Conservation (phyloP, 1,140 invertebrate genomes). For the Micrasema minimum region DNA sequence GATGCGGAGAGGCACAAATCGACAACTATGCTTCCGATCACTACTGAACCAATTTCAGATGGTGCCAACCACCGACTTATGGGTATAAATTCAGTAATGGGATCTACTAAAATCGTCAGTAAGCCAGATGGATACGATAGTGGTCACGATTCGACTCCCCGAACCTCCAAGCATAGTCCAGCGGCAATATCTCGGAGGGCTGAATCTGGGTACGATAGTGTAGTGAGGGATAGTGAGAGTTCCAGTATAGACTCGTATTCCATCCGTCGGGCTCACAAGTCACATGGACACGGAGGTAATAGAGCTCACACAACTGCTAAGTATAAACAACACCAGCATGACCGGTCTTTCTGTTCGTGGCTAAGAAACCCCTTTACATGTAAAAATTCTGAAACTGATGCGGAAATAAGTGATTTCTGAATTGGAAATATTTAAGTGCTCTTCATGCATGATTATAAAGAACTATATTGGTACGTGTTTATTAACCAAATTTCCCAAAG, state of each 20-base stretch:
- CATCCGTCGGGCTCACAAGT: slow-evolving; percentile 73
- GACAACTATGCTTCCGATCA: slow-evolving; percentile 60
- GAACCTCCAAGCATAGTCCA: slow-evolving; percentile 80
- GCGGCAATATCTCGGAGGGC: slow-evolving; percentile 77
- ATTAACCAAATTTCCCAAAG: slow-evolving; percentile 55
- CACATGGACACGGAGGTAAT: slow-evolving; percentile 68
- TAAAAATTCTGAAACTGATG: slow-evolving; percentile 76
- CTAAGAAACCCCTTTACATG: slow-evolving; percentile 75
- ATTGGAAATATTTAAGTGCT: slow-evolving; percentile 54
- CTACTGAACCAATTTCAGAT: slow-evolving; percentile 62
- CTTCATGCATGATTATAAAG: slow-evolving; percentile 67
- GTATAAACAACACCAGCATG: slow-evolving; percentile 69
- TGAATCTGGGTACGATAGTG: slow-evolving; percentile 90
- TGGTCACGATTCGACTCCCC: slow-evolving; percentile 81
- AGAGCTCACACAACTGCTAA: slow-evolving; percentile 62
- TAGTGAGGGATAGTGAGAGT: slow-evolving; percentile 85
- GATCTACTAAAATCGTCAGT: slow-evolving; percentile 64
- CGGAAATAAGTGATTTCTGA: slow-evolving; percentile 73
- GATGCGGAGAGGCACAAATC: slow-evolving; percentile 61
- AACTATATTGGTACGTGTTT: no score
- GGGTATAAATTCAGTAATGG: slow-evolving; percentile 69
- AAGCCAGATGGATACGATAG: slow-evolving; percentile 82
- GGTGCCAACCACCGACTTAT: slow-evolving; percentile 67
- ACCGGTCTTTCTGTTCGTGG: slow-evolving; percentile 73
- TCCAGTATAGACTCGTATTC: slow-evolving; percentile 85